Evolutionary conservation across 2,797 vertebrate genomes (phyloP), one percentile per base, ranked within the genome.

Genomic region (Protosalanx chinensis): DNA sequence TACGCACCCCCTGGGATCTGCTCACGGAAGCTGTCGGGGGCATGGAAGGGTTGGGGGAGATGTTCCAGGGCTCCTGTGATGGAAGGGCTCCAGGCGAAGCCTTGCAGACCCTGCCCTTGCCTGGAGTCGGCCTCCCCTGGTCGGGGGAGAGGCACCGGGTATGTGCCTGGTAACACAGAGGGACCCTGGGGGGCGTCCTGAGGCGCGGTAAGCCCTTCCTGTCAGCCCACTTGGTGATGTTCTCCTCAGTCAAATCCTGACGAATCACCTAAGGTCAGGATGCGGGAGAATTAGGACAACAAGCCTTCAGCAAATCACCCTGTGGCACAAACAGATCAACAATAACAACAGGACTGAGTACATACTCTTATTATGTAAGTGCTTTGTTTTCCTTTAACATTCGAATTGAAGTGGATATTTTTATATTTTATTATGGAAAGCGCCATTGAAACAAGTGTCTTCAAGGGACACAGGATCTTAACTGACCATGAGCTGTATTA

Each of bases 191-290:
- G 57, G 29, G 67, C 18, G 79, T 62, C 70, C 77, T 80, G 0
- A 71, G 30, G 33, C 16, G 71, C 0, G 85, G 69, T 3, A 90
- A 67, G 2, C 88, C 86, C 79, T 89, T 91, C 51, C 68, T 83
- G 3, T 71, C 73, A 0, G 79, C 83, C 90, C 90, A 90, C 41
- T 82, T 78, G 5, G 74, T 70, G 15, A 84, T 33, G 23, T 79
- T 88, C 59, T 79, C 74, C 18, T 83, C 53, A 3, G 10, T 76
- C 7, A 85, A 29, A 0, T 18, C 30, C 86, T 71, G 59, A 59
- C 67, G 76, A 57, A 16, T 37, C 60, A 62, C 58, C 84, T 91
- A 70, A 23, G 74, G 78, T 32, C 18, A 75, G 3, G 8, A 4
- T 0, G 72, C 27, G 6, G 41, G 46, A 37, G 12, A 61, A 10